Evolutionary conservation across 2,888 invertebrate species (phyloP).

Genomic region (Amaurobius ferox): DNA sequence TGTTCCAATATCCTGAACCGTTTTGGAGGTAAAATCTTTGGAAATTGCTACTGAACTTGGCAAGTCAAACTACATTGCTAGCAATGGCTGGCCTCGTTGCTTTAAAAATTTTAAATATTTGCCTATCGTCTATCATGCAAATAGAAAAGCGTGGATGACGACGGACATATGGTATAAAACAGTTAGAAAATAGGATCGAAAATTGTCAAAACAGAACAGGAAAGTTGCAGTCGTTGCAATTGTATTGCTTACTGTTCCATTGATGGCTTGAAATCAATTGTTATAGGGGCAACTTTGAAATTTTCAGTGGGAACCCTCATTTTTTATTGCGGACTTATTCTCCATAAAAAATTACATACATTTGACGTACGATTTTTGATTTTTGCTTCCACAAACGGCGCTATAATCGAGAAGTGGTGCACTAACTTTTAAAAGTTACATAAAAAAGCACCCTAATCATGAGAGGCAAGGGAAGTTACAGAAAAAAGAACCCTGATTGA

Average conservation of each 20-base stretch:
- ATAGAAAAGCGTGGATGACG: constrained; percentile 28
- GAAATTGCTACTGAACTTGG: constrained; percentile 1
- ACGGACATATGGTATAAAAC: background rate
- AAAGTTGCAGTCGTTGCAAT: background rate
- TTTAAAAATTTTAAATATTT: constrained; percentile 14
- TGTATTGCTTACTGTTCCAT: background rate
- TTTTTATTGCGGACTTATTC: no score
- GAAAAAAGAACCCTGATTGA: no score
- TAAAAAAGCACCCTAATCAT: no score
- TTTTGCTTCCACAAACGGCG: no score
- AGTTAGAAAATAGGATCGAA: background rate
- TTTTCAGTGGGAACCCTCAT: no score
- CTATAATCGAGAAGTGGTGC: no score
- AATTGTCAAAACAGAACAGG: constrained; percentile 6
- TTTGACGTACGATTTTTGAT: no score
- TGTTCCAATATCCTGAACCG: constrained; percentile 15
- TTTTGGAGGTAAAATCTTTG: background rate
- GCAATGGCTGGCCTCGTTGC: constrained; percentile 18
- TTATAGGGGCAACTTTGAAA: no score
- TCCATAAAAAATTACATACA: no score
- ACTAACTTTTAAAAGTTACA: no score
- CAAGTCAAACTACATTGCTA: constrained; percentile 1
- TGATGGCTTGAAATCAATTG: no score
- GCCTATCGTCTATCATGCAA: background rate
- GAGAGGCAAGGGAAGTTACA: no score